A percentile compares a stretch with the other conserved stretches of the same genome.
These are phyloP conservation scores for Forbesichthys agassizii DNA, from an alignment of 2,113 vertebrate species.

Conservation along the genomic window DNA sequence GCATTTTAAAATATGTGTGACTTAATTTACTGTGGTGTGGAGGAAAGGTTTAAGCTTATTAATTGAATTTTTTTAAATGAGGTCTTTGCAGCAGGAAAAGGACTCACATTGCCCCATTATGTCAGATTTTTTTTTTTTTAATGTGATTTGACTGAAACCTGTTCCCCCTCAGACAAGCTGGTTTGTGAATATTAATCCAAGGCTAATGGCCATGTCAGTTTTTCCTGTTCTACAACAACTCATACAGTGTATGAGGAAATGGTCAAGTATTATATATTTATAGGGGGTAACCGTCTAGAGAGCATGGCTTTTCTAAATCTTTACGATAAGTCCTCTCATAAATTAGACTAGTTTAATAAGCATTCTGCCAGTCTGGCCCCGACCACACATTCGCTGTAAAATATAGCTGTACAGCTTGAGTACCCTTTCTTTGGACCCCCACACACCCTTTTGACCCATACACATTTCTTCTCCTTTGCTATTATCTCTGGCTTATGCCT, in stretches of 20 bases:
- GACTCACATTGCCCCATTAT: background rate
- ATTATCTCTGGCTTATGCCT: too few species aligned
- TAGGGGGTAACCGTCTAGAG: conserved; percentile 7
- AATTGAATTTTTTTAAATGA: too few species aligned
- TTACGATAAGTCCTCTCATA: conserved; percentile 36
- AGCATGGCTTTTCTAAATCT: conserved; percentile 22
- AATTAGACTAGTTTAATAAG: conserved; percentile 50
- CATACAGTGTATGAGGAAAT: background rate
- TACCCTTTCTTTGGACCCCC: conserved; percentile 26
- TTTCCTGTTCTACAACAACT: background rate
- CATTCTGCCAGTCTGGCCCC: conserved; percentile 37
- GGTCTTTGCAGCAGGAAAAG: too few species aligned
- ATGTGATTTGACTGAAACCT: background rate
- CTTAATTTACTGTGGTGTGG: too few species aligned
- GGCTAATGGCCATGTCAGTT: background rate
- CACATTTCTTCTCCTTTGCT: background rate
- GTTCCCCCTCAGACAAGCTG: background rate
- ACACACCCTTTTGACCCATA: conserved; percentile 30
- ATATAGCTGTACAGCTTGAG: conserved; percentile 39
- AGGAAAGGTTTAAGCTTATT: too few species aligned
- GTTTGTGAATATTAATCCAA: background rate
- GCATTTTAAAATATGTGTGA: too few species aligned
- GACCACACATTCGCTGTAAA: conserved; percentile 55
- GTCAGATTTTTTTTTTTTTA: background rate
- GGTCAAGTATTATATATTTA: background rate